Conservation (phyloP, 2,797 vertebrate species). For the Coendou prehensilis region DNA sequence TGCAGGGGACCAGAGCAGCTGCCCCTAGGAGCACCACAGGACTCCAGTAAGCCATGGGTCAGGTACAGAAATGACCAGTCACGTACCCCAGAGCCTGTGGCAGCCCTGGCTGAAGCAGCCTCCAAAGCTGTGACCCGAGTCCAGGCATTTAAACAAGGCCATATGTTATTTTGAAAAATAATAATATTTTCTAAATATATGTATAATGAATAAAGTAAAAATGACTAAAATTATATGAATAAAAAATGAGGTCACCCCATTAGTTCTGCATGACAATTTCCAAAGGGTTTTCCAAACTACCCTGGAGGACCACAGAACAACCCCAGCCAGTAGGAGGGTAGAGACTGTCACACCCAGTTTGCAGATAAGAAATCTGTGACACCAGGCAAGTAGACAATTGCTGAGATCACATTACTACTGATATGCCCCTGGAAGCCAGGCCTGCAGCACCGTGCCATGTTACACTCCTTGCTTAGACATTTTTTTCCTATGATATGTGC, state of each 20-base stretch:
- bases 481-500: background rate
- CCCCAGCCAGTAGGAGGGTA: too few relatives aligned
- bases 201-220: background rate
- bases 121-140: background rate
- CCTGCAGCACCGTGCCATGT: too few relatives aligned
- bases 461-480: background rate
- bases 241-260: background rate
- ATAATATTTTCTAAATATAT: background rate
- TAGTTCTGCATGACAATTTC: background rate
- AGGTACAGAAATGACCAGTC: background rate
- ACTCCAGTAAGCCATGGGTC: accelerated
- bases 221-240: background rate
- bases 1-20: background rate
- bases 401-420: background rate
- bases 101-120: background rate
- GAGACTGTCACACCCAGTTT: background rate
- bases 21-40: accelerated
- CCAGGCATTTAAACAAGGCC: background rate
- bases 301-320: background rate
- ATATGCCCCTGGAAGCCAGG: background rate
- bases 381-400: background rate
- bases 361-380: background rate
- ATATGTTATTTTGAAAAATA: background rate
- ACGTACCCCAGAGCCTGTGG: accelerated
- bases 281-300: background rate